These are phyloP conservation scores for Limenitis camilla DNA, from an alignment of 2,888 invertebrate species.

Conservation along the genomic window DNA sequence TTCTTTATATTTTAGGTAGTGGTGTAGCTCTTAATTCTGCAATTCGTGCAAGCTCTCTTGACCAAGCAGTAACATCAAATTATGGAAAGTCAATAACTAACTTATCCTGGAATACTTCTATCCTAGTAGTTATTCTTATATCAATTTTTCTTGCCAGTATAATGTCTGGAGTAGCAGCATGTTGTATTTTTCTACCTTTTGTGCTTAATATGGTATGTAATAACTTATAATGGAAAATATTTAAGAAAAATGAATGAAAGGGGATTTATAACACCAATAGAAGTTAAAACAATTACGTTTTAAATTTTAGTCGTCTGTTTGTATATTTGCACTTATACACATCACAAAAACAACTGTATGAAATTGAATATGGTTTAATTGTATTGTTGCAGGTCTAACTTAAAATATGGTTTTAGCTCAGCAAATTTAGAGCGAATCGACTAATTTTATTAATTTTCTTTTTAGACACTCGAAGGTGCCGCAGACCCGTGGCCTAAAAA, in stretches of 20 bases:
- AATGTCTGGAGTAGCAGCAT: constrained; percentile 39
- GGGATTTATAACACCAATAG: no score
- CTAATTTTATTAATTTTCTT: neutral
- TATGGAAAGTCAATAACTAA: constrained; percentile 28
- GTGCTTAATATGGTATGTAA: constrained; percentile 41
- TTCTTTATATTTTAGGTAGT: constrained; percentile 31
- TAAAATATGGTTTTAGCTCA: no score
- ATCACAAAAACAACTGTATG: no score
- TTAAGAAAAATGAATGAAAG: no score
- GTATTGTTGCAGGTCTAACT: no score
- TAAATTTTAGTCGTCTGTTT: no score
- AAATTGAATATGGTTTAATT: no score
- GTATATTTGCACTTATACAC: no score
- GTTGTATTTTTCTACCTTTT: constrained; percentile 36
- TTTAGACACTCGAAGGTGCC: constrained; percentile 18
- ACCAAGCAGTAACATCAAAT: constrained; percentile 15
- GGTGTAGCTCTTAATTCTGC: constrained; percentile 32
- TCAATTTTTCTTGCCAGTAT: constrained; percentile 35
- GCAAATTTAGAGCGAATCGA: no score
- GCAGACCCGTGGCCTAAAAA: constrained; percentile 31
- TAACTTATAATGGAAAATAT: no score
- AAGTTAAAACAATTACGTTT: no score
- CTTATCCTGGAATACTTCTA: constrained; percentile 22
- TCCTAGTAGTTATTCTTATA: constrained; percentile 35
- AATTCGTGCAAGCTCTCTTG: constrained; percentile 18